Evolutionary conservation across 2,797 vertebrate species (phyloP).

Genomic region (Notamacropus eugenii): DNA sequence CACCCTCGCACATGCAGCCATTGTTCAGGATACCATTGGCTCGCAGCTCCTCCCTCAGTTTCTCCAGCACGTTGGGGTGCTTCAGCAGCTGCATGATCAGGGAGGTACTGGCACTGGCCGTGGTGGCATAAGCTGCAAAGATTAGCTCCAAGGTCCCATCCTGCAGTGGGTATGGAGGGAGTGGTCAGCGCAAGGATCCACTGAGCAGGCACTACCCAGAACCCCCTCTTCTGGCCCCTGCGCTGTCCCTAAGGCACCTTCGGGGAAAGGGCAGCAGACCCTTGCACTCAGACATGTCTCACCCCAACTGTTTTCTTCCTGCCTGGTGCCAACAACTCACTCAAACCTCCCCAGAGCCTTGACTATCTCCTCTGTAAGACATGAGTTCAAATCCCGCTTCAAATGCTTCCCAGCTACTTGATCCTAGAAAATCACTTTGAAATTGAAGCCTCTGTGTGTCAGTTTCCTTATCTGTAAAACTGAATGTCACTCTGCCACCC

Average conservation of each 20-base stretch:
- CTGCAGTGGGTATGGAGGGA: conserved; percentile 52
- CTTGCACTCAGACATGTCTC: not conserved
- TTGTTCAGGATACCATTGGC: conserved; percentile 92
- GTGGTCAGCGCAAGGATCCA: not conserved
- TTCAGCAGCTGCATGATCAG: conserved; percentile 97
- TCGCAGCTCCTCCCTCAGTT: conserved; percentile 93
- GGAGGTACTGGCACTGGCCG: conserved; percentile 96
- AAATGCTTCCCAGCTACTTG: not conserved
- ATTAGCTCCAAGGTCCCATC: conserved; percentile 95
- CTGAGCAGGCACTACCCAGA: not conserved
- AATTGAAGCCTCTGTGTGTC: not conserved
- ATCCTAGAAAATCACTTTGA: not conserved
- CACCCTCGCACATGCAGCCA: conserved; percentile 92
- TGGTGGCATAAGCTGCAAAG: conserved; percentile 96
- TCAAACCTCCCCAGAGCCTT: not conserved
- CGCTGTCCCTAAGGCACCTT: not conserved
- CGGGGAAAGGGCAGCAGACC: not conserved
- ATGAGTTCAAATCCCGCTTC: not conserved
- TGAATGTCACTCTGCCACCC: not conserved
- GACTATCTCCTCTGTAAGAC: not conserved
- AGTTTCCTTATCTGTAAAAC: not conserved
- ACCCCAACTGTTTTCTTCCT: not conserved
- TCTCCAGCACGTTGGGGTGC: conserved; percentile 93
- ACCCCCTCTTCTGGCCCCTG: not conserved
- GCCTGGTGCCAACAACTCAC: not conserved